These are phyloP conservation scores for Hermaeophaga mercurialis DNA, from an alignment of 2,888 invertebrate species.

Conservation along the genomic window DNA sequence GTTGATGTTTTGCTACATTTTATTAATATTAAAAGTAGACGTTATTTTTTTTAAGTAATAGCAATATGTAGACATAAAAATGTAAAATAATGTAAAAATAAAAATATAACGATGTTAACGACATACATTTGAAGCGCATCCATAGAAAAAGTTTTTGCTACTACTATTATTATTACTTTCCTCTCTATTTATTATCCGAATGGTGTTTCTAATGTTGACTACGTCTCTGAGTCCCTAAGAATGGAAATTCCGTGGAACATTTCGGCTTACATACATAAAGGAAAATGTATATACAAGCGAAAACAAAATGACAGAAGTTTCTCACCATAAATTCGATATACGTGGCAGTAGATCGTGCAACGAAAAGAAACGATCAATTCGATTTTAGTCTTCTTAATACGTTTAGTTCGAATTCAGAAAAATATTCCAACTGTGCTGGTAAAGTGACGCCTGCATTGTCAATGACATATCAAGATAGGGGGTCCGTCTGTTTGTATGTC, in stretches of 20 bases:
- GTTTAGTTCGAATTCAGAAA: conserved; percentile 12
- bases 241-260: too few relatives aligned
- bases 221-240: background rate
- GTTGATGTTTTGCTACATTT: background rate
- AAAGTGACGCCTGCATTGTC: conserved; percentile 5
- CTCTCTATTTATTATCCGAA: too few relatives aligned
- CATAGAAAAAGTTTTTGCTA: too few relatives aligned
- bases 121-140: too few relatives aligned
- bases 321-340: conserved; percentile 21
- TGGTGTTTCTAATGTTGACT: too few relatives aligned
- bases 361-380: conserved; percentile 21
- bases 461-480: conserved; percentile 10
- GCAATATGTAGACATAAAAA: too few relatives aligned
- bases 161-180: too few relatives aligned
- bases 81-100: too few relatives aligned
- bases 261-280: conserved; percentile 8
- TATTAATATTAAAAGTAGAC: too few relatives aligned
- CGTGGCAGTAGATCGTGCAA: conserved; percentile 18
- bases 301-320: conserved; percentile 26
- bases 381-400: conserved; percentile 24
- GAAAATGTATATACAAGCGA: conserved; percentile 26
- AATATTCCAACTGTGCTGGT: conserved; percentile 3
- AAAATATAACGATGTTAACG: too few relatives aligned
- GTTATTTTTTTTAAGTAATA: too few relatives aligned
- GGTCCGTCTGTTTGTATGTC: background rate